These are phyloP conservation scores for Chaetophractus vellerosus DNA, from an alignment of 2,797 vertebrate species.

Conservation along the genomic window DNA sequence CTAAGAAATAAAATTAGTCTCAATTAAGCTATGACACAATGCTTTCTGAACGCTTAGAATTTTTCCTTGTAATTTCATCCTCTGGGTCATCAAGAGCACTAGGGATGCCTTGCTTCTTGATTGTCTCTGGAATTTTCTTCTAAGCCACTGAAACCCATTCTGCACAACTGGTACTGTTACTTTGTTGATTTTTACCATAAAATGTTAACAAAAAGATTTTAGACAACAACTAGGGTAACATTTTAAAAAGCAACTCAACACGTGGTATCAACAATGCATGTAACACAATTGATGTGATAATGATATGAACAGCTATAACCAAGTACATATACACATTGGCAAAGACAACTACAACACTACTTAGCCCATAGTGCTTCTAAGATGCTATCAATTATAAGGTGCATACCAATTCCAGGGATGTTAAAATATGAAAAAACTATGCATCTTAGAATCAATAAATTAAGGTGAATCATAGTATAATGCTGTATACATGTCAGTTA, in stretches of 20 bases:
- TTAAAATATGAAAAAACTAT: not conserved
- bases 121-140: constrained; percentile 14
- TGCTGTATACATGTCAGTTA: not conserved
- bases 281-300: constrained; percentile 21
- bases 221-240: constrained; percentile 22
- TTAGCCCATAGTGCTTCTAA: constrained; percentile 20
- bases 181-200: not conserved
- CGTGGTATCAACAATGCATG: not conserved
- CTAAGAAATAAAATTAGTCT: constrained; percentile 38
- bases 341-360: constrained; percentile 18
- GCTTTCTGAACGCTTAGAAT: constrained; percentile 20
- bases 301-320: constrained; percentile 43
- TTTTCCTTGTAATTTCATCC: constrained; percentile 42
- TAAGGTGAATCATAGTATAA: constrained; percentile 12
- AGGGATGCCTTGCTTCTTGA: constrained; percentile 7
- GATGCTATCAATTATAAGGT: constrained; percentile 28
- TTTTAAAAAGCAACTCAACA: constrained; percentile 56
- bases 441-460: constrained; percentile 43
- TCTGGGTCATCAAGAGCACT: not conserved
- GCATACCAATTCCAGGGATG: not conserved
- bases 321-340: not conserved
- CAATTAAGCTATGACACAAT: constrained; percentile 24
- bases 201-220: constrained; percentile 56
- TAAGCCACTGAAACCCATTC: not conserved
- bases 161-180: not conserved